Evolutionary conservation across 2,888 invertebrate species (phyloP), one percentile per base, ranked within the genome.

Genomic region (Branchellion lobata): DNA sequence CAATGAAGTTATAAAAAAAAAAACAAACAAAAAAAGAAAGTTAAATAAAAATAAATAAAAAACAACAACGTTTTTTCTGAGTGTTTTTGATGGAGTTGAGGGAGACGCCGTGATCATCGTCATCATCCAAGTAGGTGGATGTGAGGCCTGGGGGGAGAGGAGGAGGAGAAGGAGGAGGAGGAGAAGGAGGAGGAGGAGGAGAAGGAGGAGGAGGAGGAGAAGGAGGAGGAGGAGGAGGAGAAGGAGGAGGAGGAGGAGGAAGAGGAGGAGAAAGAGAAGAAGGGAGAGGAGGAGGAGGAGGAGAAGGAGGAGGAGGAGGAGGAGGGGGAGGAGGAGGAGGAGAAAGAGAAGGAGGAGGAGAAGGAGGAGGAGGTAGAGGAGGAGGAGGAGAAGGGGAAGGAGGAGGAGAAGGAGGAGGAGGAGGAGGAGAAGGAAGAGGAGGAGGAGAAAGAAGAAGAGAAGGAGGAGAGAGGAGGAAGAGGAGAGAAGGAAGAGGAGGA

Each of bases 141-240:
- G 29, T 77, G 5, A 77, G 33, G 14, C 77, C 77, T 65, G 33
- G 2, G 27, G n/a, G n/a, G n/a, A n/a, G n/a, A n/a, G n/a, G n/a
- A n/a, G n/a, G n/a, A n/a, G n/a, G 36, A n/a, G 47, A 27, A 40
- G n/a, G 51, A 40, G 11, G 36, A 93, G 24, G 91, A 94, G 24
- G 91, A 93, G 68, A 84, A 84, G 51, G 80, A 87, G 74, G 85
- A 85, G 77, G 81, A 80, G 77, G 80, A 80, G 61, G 81, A 80
- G 21, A 79, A 75, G 53, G 69, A 78, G 47, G 27, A 80, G 65
- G 65, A 78, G 29, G 40, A 61, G n/a, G 72, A 31, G 24, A 34
- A 1, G 21, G 21, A 47, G 21, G 61, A 47, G 24, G 36, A 72
- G 2, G 51, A 68, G 47, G 11, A 24, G 18, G 3, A 24, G 74